Evolutionary conservation across 2,113 vertebrate species (phyloP).

Genomic region (Nothocercus julius): DNA sequence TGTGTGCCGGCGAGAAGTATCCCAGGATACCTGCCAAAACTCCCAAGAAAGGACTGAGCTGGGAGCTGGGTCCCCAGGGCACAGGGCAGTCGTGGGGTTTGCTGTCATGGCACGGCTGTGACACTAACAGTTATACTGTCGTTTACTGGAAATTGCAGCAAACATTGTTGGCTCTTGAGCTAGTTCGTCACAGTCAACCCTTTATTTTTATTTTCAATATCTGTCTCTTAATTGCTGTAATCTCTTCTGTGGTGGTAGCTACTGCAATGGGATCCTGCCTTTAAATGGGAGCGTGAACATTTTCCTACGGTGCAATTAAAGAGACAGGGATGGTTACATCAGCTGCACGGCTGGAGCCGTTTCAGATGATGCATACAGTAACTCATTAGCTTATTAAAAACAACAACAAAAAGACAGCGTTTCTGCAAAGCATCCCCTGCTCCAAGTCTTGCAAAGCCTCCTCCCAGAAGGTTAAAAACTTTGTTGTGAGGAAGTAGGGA

Average conservation of each 20-base stretch:
- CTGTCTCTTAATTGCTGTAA: accelerated
- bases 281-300: neutral
- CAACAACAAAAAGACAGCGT: neutral
- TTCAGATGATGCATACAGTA: neutral
- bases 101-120: neutral
- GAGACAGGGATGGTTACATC: constrained; percentile 22
- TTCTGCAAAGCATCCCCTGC: neutral
- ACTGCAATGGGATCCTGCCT: neutral
- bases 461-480: neutral
- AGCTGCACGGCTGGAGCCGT: neutral
- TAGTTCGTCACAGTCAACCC: neutral
- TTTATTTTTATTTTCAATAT: neutral
- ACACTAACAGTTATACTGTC: neutral
- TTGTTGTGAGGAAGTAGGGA: neutral
- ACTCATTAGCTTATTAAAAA: neutral
- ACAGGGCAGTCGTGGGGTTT: neutral
- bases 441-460: neutral
- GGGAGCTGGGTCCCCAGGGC: neutral
- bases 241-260: accelerated
- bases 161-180: neutral
- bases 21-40: neutral
- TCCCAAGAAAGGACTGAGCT: neutral
- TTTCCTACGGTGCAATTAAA: neutral
- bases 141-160: neutral
- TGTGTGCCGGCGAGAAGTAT: neutral